Evolutionary conservation across 2,113 vertebrate genomes (phyloP).

Genomic region (Empidonax traillii): DNA sequence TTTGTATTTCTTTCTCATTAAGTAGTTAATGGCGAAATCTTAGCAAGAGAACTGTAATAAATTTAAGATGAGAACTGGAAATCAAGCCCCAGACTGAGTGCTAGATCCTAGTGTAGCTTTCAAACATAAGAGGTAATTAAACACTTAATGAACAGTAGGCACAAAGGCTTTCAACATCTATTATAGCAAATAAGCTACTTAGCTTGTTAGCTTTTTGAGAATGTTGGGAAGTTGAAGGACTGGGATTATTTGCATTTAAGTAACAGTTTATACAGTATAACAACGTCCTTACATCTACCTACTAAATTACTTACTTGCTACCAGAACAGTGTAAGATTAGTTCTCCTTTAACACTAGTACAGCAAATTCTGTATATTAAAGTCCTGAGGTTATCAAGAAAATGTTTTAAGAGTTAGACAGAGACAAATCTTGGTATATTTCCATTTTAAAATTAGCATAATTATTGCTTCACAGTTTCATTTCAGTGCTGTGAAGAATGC

Average conservation of each 20-base stretch:
- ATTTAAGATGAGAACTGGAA: background rate
- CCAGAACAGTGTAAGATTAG: background rate
- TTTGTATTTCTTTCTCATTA: background rate
- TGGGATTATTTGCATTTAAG: background rate
- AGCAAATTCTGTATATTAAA: background rate
- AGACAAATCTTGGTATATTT: background rate
- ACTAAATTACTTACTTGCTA: background rate
- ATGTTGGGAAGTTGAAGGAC: background rate
- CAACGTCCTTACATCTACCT: background rate
- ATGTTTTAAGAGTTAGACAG: background rate
- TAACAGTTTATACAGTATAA: background rate
- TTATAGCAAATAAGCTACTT: background rate
- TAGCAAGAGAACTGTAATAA: background rate
- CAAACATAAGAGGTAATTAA: constrained; percentile 35
- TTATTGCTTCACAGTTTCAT: background rate
- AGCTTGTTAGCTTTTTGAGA: background rate
- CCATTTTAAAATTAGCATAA: background rate
- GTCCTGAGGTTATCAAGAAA: background rate
- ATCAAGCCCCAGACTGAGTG: background rate
- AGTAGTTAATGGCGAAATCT: background rate
- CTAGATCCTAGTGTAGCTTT: background rate
- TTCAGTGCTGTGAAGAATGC: background rate
- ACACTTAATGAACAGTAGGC: constrained; percentile 5
- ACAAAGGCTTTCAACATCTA: background rate
- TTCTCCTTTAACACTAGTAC: background rate